Evolutionary conservation across 2,888 invertebrate species (phyloP).

Genomic region (Smittia sp.): DNA sequence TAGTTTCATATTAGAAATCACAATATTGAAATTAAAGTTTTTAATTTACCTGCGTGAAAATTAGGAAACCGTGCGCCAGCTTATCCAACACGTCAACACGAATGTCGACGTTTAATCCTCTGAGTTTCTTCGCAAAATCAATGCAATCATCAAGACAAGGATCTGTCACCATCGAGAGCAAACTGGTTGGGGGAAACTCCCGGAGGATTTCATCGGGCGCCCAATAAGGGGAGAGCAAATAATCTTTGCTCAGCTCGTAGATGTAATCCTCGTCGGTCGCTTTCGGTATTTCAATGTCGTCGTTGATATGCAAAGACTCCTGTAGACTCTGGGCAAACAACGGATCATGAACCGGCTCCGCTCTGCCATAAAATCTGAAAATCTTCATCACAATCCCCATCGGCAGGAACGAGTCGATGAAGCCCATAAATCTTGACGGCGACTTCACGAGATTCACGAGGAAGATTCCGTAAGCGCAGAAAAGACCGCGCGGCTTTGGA

Average conservation of each 20-base stretch:
- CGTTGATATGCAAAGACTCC: background rate
- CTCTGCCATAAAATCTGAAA: conserved; percentile 63
- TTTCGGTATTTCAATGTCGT: conserved; percentile 50
- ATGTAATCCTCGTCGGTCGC: conserved; percentile 69
- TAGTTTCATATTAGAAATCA: background rate
- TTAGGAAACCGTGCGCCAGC: conserved; percentile 95
- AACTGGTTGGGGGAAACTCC: conserved; percentile 77
- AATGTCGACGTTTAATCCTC: conserved; percentile 70
- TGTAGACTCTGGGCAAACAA: background rate
- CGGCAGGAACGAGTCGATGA: conserved; percentile 93
- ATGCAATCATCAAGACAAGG: conserved; percentile 96
- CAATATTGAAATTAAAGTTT: background rate
- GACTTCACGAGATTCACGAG: conserved; percentile 86
- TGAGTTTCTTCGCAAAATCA: conserved; percentile 86
- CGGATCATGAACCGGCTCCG: background rate
- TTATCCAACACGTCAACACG: conserved; percentile 82
- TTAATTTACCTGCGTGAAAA: conserved; percentile 61
- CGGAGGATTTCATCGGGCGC: conserved; percentile 74
- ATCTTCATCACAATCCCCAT: conserved; percentile 90
- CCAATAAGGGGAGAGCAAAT: conserved; percentile 76
- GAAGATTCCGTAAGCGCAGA: conserved; percentile 87
- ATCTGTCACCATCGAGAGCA: conserved; percentile 73
- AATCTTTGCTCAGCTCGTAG: conserved; percentile 71
- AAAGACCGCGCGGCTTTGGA: conserved; percentile 79
- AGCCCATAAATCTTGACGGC: conserved; percentile 83